Percentiles rank a stretch among this genome's conserved stretches.
Conservation (phyloP, 2,113 vertebrate species). For the Pomatostomus ruficeps region DNA sequence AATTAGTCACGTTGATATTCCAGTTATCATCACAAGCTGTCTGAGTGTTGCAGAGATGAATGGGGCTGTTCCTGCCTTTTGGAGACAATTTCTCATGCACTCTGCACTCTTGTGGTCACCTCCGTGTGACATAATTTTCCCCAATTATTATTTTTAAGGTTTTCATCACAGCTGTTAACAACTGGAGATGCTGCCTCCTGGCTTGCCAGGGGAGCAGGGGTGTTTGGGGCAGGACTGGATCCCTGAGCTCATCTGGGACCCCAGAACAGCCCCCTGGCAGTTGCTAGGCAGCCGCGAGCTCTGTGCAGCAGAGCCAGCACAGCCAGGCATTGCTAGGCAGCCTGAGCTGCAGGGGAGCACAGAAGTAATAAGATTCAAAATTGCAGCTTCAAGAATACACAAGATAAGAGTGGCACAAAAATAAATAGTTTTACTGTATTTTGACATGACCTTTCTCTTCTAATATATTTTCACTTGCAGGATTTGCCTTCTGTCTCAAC, state of each 20-base stretch:
- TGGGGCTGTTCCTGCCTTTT: neutral
- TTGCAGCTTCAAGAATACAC: neutral
- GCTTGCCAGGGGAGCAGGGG: neutral
- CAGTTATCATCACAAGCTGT: neutral
- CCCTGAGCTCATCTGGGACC: neutral
- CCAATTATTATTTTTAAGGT: neutral
- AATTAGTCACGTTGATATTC: neutral
- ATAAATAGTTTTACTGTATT: slow-evolving; percentile 34
- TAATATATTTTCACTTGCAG: neutral
- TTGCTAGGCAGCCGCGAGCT: slow-evolving; percentile 58
- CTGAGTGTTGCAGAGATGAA: neutral
- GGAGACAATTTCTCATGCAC: neutral
- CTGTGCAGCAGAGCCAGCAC: neutral
- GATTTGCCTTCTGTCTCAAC: slow-evolving; percentile 13
- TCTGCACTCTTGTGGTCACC: neutral
- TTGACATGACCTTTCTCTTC: slow-evolving; percentile 30
- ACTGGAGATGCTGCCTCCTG: neutral
- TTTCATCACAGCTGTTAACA: neutral
- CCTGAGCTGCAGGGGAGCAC: slow-evolving; percentile 21
- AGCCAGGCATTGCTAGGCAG: slow-evolving; percentile 53
- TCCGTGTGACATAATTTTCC: accelerated
- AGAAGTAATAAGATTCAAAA: slow-evolving; percentile 19
- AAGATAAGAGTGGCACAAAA: neutral
- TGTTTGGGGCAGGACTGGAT: neutral
- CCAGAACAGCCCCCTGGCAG: neutral